phyloP scores from a whole-genome alignment of 2,797 vertebrate genomes.

The Pygocentrus nattereri region DNA sequence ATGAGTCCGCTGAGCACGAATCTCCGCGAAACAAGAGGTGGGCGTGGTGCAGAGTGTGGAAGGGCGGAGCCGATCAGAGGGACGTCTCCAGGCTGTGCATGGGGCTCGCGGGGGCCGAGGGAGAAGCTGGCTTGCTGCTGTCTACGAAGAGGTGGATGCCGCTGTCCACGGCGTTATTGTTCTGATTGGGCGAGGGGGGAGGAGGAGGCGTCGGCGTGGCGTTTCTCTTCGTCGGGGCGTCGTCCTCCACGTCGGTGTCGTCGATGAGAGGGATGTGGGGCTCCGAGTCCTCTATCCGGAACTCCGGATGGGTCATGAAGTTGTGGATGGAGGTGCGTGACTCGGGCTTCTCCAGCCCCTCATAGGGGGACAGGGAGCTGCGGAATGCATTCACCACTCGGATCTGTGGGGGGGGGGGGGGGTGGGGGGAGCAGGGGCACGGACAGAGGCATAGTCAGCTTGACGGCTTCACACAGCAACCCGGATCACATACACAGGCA shows the following conservation, averaged over 20 bases:
- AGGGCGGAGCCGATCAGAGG: slow-evolving; percentile 88
- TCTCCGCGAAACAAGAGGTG: slow-evolving; percentile 41
- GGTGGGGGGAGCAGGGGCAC: slow-evolving; percentile 57
- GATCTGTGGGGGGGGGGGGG: slow-evolving; percentile 83
- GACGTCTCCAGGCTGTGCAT: slow-evolving; percentile 99
- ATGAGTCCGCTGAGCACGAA: slow-evolving; percentile 47
- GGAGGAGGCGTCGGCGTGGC: slow-evolving; percentile 78
- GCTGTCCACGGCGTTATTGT: slow-evolving; percentile 98
- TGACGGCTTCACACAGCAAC: slow-evolving; percentile 41
- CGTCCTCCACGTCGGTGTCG: slow-evolving; percentile 98
- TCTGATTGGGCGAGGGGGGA: slow-evolving; percentile 95
- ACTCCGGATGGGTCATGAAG: slow-evolving; percentile 99
- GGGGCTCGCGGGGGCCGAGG: slow-evolving; percentile 93
- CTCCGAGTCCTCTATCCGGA: slow-evolving; percentile 99
- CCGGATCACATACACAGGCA: slow-evolving; percentile 23
- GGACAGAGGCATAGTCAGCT: slow-evolving; percentile 62
- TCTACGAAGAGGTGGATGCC: slow-evolving; percentile 93
- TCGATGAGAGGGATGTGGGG: slow-evolving; percentile 99
- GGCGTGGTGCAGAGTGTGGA: slow-evolving; percentile 31
- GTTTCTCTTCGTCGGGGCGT: slow-evolving; percentile 96
- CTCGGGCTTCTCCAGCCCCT: slow-evolving; percentile 98
- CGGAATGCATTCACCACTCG: slow-evolving; percentile 99
- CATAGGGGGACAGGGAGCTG: slow-evolving; percentile 98
- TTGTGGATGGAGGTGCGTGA: slow-evolving; percentile 98
- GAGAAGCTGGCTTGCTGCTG: slow-evolving; percentile 91